These are phyloP conservation scores for Aplidium turbinatum DNA, from an alignment of 23 tunicate species.

Conservation along the genomic window DNA sequence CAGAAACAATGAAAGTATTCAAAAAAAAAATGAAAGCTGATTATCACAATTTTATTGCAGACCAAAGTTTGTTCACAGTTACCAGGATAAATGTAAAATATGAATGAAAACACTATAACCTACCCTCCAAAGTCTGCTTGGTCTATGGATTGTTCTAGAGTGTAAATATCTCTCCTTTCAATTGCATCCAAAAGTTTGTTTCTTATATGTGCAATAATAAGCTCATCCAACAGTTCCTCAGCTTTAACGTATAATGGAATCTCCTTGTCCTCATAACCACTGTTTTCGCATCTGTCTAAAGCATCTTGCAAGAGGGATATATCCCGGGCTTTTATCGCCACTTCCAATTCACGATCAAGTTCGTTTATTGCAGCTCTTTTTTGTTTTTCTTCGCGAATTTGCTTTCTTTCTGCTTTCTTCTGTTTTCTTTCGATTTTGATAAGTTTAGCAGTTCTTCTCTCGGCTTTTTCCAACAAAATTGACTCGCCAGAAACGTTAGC, in stretches of 20 bases:
- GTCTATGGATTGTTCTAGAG: constrained; percentile 56
- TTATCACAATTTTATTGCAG: too few relatives aligned
- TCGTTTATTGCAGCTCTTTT: constrained; percentile 48
- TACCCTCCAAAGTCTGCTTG: constrained; percentile 82
- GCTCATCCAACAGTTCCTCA: constrained; percentile 59
- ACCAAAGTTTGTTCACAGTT: too few relatives aligned
- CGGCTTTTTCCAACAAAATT: constrained; percentile 46
- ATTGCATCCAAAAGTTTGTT: constrained; percentile 47
- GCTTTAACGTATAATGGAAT: constrained; percentile 61
- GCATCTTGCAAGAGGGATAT: constrained; percentile 61
- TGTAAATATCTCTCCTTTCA: constrained; percentile 49
- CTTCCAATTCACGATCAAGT: constrained; percentile 31
- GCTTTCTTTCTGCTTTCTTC: constrained; percentile 39
- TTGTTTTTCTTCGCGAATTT: constrained; percentile 30
- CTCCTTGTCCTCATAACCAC: constrained; percentile 63
- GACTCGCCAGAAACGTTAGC: constrained; percentile 56
- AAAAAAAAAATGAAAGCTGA: too few relatives aligned
- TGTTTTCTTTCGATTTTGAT: constrained; percentile 46
- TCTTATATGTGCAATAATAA: constrained; percentile 41
- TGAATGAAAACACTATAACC: too few relatives aligned
- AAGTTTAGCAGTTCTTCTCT: constrained; percentile 56
- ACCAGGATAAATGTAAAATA: too few relatives aligned
- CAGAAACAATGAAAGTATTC: too few relatives aligned
- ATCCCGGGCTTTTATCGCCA: constrained; percentile 51
- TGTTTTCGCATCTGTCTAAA: constrained; percentile 62